Conservation (phyloP, 1,140 invertebrate species). For the Gonioctena quinquepunctata region DNA sequence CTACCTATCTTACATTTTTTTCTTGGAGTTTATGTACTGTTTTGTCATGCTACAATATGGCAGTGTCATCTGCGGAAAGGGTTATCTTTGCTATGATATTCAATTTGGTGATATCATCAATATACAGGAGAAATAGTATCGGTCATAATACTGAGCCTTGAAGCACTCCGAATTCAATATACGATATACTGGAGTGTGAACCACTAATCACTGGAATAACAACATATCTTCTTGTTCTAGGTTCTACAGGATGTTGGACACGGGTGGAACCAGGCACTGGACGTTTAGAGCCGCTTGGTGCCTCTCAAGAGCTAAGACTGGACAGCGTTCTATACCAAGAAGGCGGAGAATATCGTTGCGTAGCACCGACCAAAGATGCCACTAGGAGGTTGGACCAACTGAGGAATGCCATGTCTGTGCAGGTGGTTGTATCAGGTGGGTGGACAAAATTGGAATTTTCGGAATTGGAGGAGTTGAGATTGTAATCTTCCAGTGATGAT, state of each 20-base stretch:
- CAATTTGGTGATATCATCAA: too few species aligned
- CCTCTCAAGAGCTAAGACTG: constrained; percentile 63
- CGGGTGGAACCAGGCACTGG: constrained; percentile 62
- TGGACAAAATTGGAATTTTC: not conserved
- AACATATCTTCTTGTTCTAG: constrained; percentile 45
- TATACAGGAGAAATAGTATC: too few species aligned
- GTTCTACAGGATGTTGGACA: constrained; percentile 62
- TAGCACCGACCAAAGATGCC: constrained; percentile 63
- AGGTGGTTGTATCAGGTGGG: constrained; percentile 59
- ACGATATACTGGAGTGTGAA: too few species aligned
- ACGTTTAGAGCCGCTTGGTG: constrained; percentile 65
- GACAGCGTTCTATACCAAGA: constrained; percentile 77
- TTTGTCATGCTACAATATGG: too few species aligned
- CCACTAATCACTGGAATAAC: too few species aligned
- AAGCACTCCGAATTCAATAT: too few species aligned
- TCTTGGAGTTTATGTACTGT: too few species aligned
- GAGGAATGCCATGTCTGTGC: constrained; percentile 54
- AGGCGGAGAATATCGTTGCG: constrained; percentile 75
- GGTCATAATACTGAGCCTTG: too few species aligned
- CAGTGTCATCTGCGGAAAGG: too few species aligned
- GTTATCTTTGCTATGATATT: too few species aligned
- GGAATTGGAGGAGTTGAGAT: not conserved
- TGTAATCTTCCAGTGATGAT: not conserved
- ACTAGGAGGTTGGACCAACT: constrained; percentile 59
- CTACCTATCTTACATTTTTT: too few species aligned